Evolutionary conservation across 2,113 vertebrate genomes (phyloP).

Genomic region (Oryzias javanicus): DNA sequence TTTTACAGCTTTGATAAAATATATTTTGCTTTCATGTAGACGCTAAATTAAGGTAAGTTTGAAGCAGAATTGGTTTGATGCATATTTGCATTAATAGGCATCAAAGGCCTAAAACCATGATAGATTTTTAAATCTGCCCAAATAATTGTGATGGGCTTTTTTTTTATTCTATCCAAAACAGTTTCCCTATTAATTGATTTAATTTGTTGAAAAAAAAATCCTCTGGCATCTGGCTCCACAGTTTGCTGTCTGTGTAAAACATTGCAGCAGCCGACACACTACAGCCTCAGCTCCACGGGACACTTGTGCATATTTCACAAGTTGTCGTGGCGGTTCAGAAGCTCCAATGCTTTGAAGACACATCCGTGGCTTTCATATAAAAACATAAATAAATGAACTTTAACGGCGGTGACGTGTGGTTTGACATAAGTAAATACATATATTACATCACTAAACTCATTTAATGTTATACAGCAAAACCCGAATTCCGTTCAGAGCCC

Average conservation of each 20-base stretch:
- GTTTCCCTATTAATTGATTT: too few relatives aligned
- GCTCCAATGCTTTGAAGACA: background rate
- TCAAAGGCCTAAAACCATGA: too few relatives aligned
- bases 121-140: too few relatives aligned
- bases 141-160: too few relatives aligned
- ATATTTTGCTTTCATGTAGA: too few relatives aligned
- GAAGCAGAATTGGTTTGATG: too few relatives aligned
- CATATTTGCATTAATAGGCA: too few relatives aligned
- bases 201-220: background rate
- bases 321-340: background rate
- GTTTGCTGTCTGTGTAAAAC: constrained; percentile 1
- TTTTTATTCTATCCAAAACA: too few relatives aligned
- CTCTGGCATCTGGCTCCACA: background rate
- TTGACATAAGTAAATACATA: background rate
- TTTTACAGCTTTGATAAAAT: too few relatives aligned
- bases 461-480: background rate
- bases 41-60: too few relatives aligned
- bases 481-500: too few relatives aligned
- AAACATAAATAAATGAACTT: background rate
- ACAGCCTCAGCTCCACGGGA: background rate
- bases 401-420: background rate
- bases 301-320: background rate
- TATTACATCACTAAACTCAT: background rate
- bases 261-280: background rate
- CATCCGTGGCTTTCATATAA: background rate